A percentile compares a stretch with the other conserved stretches of the same genome.
Conservation (phyloP, 2,113 vertebrate genomes). For the Damaliscus lunatus region DNA sequence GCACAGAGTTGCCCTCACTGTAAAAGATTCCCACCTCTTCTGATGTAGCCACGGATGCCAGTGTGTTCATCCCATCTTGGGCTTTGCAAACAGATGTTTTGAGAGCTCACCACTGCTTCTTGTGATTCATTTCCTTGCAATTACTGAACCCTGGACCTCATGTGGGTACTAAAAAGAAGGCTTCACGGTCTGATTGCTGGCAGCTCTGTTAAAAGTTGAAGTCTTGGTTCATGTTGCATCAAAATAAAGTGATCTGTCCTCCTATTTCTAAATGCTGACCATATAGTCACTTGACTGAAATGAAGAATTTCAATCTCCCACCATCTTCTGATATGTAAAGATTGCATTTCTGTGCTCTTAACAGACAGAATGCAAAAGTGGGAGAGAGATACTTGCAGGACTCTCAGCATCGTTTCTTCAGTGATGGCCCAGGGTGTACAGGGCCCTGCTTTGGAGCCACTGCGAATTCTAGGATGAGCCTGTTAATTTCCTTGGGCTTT, state of each 20-base stretch:
- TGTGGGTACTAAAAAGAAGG: not conserved
- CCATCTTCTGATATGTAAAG: not conserved
- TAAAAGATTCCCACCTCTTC: not conserved
- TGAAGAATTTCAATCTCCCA: not conserved
- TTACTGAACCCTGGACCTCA: not conserved
- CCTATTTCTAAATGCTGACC: not conserved
- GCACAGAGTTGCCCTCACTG: not conserved
- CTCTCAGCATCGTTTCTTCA: not conserved
- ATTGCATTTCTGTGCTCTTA: not conserved
- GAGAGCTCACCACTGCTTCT: slow-evolving; percentile 35
- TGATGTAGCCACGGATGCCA: not conserved
- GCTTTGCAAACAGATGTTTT: slow-evolving; percentile 55
- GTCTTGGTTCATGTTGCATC: not conserved
- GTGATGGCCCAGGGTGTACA: not conserved
- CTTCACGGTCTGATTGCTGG: slow-evolving; percentile 7
- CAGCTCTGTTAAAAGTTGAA: slow-evolving; percentile 29
- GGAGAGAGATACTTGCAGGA: not conserved
- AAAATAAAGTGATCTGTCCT: not conserved
- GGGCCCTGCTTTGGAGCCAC: not conserved
- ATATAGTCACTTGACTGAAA: not conserved
- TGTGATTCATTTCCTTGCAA: slow-evolving; percentile 44
- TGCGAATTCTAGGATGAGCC: not conserved
- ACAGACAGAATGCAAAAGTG: not conserved
- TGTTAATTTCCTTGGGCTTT: not conserved
- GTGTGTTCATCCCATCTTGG: not conserved